Conservation (phyloP, 92 coral and sea anemone genomes). For the Diadumene lineata region DNA sequence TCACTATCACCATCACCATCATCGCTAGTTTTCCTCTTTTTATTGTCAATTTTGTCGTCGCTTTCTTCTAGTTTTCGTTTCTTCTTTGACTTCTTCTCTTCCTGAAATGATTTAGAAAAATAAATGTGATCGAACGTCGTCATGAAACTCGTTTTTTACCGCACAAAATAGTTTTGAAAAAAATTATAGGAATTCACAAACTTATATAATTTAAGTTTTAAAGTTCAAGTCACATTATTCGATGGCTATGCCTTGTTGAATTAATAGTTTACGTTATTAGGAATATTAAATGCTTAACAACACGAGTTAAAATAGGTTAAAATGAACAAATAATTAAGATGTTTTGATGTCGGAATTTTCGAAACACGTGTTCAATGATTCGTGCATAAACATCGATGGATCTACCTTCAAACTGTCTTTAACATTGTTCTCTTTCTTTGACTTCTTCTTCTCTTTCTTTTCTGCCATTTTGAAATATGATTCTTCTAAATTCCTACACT, state of each 20-base stretch:
- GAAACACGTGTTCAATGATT: too few species aligned
- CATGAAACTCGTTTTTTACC: too few species aligned
- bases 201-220: too few species aligned
- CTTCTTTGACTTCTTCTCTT: slow-evolving; percentile 34
- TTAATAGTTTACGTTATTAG: background rate
- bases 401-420: background rate
- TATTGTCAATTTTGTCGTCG: slow-evolving; percentile 7
- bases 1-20: slow-evolving; percentile 7
- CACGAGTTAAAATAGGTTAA: background rate
- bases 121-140: too few species aligned
- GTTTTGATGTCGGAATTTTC: too few species aligned
- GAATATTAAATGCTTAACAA: background rate
- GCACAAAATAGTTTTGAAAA: too few species aligned
- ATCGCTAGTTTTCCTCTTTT: slow-evolving; percentile 34
- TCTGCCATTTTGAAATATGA: slow-evolving; percentile 17
- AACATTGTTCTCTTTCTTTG: slow-evolving; percentile 38
- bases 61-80: slow-evolving; percentile 48
- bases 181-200: too few species aligned
- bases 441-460: slow-evolving; percentile 39
- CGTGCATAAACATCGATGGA: background rate
- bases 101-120: background rate
- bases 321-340: background rate
- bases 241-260: background rate
- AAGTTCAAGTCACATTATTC: too few species aligned
- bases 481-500: background rate